phyloP scores from a whole-genome alignment of 92 coral and sea anemone species.

The Palythoa grandis region DNA sequence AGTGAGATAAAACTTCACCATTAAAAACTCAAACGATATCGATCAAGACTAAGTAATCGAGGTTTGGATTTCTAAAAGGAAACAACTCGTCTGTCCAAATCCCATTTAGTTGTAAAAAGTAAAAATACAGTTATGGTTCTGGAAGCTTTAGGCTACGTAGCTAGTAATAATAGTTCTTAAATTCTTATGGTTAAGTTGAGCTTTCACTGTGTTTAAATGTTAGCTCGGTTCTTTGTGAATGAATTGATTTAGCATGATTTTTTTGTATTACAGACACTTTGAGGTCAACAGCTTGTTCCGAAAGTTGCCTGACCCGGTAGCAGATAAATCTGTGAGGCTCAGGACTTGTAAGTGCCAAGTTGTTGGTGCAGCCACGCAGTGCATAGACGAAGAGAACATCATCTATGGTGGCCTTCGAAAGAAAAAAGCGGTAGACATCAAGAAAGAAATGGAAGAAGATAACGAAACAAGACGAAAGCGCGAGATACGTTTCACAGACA shows the following conservation, averaged over 20 bases:
- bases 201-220: no score
- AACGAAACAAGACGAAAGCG: conserved; percentile 26
- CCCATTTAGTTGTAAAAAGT: no score
- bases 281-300: conserved; percentile 13
- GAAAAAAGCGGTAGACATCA: conserved; percentile 6
- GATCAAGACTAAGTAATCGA: no score
- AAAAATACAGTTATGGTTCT: no score
- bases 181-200: no score
- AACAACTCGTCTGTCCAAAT: no score
- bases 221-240: no score
- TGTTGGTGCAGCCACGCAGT: background rate
- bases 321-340: conserved; percentile 15
- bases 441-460: conserved; percentile 27
- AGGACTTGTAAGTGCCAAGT: conserved; percentile 27
- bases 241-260: background rate
- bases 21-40: no score
- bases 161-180: no score
- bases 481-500: conserved; percentile 21
- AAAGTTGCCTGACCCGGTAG: conserved; percentile 16
- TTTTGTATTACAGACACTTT: background rate
- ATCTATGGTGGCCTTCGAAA: conserved; percentile 26
- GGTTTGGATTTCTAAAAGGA: no score
- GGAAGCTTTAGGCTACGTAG: no score
- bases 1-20: no score
- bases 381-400: conserved; percentile 18